phyloP scores from a whole-genome alignment of 2,797 vertebrate species.

The Saxicola maurus region DNA sequence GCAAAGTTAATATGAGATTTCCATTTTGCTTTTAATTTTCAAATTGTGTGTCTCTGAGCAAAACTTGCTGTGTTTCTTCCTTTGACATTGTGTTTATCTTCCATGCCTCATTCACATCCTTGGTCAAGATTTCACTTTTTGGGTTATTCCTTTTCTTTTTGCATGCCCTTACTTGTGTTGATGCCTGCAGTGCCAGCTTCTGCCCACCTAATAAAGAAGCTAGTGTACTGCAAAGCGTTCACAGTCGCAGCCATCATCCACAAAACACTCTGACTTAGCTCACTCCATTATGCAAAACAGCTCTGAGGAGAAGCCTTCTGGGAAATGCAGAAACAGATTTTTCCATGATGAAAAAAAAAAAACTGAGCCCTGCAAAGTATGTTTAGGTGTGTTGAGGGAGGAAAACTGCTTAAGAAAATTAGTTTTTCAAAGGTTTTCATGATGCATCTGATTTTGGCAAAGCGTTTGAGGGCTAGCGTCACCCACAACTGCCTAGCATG shows the following conservation, averaged over 20 bases:
- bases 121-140: background rate
- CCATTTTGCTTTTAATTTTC: background rate
- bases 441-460: background rate
- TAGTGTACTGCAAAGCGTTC: background rate
- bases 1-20: background rate
- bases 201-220: background rate
- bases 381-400: background rate
- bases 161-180: background rate
- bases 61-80: background rate
- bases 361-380: background rate
- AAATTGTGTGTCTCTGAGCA: background rate
- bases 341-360: background rate
- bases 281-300: background rate
- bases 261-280: background rate
- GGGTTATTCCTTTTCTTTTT: background rate
- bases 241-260: background rate
- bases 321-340: background rate
- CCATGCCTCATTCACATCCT: background rate
- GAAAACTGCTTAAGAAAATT: background rate
- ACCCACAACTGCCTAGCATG: background rate
- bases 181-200: background rate
- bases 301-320: background rate
- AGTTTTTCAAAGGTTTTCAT: background rate
- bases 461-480: fast-evolving
- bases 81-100: background rate